Percentiles rank a stretch among this genome's conserved stretches.
These are phyloP conservation scores for Xanthia togata DNA, from an alignment of 2,888 invertebrate genomes.

Conservation along the genomic window DNA sequence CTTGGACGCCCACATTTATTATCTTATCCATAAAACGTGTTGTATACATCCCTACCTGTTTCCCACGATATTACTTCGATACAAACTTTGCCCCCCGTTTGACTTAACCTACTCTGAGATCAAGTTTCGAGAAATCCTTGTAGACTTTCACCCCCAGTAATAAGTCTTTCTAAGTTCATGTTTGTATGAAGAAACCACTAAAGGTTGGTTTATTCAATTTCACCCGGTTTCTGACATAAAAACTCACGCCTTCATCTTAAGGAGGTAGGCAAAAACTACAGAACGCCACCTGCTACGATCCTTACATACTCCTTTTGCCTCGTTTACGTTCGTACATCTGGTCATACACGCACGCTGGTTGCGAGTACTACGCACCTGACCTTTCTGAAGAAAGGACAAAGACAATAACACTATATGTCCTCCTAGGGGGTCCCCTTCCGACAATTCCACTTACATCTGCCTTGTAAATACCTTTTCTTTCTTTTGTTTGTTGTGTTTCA, in stretches of 20 bases:
- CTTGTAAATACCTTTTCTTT: not conserved
- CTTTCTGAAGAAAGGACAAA: not conserved
- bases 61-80: not conserved
- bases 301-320: no score
- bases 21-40: no score
- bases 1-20: no score
- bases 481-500: no score
- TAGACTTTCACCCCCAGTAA: no score
- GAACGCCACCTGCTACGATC: no score
- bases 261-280: no score
- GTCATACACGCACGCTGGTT: no score
- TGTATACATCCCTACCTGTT: not conserved
- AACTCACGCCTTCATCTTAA: not conserved
- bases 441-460: not conserved
- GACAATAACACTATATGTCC: no score
- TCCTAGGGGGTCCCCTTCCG: no score
- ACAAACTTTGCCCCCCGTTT: not conserved
- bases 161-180: not conserved
- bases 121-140: constrained; percentile 6
- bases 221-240: not conserved
- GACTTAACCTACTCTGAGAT: not conserved
- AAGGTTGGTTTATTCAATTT: not conserved
- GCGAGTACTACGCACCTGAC: not conserved
- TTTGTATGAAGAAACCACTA: not conserved
- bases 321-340: no score